phyloP scores from a whole-genome alignment of 2,888 invertebrate genomes.

The Syrphus vitripennis region DNA sequence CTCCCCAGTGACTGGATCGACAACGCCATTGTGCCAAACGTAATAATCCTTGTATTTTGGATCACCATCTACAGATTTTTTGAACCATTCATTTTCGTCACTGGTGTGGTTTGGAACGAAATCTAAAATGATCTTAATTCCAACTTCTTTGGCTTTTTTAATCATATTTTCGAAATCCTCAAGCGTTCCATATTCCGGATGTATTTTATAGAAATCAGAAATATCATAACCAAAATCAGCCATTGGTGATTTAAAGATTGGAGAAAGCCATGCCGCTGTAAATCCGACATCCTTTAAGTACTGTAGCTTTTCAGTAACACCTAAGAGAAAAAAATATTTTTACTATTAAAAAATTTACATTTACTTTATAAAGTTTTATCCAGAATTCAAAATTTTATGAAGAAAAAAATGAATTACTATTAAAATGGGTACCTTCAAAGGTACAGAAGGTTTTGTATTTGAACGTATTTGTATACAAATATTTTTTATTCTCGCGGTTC shows the following conservation, averaged over 20 bases:
- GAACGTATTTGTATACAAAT: no score
- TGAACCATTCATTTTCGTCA: slow-evolving; percentile 91
- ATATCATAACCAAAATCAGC: slow-evolving; percentile 91
- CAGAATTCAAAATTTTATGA: no score
- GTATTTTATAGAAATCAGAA: slow-evolving; percentile 85
- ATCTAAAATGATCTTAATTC: slow-evolving; percentile 81
- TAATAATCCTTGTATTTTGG: slow-evolving; percentile 88
- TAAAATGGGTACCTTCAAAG: no score
- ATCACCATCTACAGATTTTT: slow-evolving; percentile 84
- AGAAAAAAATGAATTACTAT: no score
- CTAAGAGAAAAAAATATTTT: slow-evolving; percentile 80
- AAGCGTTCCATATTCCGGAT: slow-evolving; percentile 87
- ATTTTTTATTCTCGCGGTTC: no score
- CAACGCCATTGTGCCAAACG: slow-evolving; percentile 85
- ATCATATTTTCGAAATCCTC: slow-evolving; percentile 86
- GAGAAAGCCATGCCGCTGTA: slow-evolving; percentile 87
- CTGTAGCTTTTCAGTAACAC: slow-evolving; percentile 83
- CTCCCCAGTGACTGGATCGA: slow-evolving; percentile 78
- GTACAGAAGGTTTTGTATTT: no score
- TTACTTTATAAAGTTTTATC: no score
- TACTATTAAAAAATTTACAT: no score
- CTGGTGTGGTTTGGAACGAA: slow-evolving; percentile 85
- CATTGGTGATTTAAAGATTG: slow-evolving; percentile 89
- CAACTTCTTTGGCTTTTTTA: slow-evolving; percentile 82
- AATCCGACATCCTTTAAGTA: slow-evolving; percentile 87